Evolutionary conservation across 2,888 invertebrate genomes (phyloP).

Genomic region (Caenorhabditis zanzibari): DNA sequence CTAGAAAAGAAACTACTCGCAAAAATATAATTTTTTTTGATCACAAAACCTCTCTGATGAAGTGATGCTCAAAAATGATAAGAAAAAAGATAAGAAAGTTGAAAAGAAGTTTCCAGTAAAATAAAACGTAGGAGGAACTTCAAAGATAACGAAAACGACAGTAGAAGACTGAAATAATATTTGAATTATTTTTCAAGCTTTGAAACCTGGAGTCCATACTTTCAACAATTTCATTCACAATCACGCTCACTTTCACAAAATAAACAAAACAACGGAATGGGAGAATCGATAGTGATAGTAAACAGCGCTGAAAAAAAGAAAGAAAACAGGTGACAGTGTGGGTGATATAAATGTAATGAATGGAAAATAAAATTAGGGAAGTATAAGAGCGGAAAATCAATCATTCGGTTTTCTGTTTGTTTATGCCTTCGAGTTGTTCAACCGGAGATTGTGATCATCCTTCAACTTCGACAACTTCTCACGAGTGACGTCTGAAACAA

Average conservation of each 20-base stretch:
- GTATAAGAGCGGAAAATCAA: constrained; percentile 9
- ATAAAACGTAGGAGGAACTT: too few species aligned
- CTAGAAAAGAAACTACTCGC: too few species aligned
- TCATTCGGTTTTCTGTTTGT: background rate
- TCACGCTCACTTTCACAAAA: background rate
- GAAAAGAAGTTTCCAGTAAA: too few species aligned
- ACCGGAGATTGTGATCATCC: constrained; percentile 33
- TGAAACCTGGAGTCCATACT: too few species aligned
- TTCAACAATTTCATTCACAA: constrained; percentile 16
- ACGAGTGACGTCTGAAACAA: constrained; percentile 53
- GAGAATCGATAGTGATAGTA: background rate
- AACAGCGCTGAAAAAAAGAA: background rate
- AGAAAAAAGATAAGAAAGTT: too few species aligned
- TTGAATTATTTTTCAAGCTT: too few species aligned
- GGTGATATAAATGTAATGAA: background rate
- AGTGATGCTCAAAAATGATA: too few species aligned
- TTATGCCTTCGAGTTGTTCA: constrained; percentile 49
- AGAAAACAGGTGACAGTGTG: background rate
- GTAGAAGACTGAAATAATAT: too few species aligned
- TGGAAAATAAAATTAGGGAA: background rate
- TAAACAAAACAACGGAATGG: background rate
- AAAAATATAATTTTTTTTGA: too few species aligned
- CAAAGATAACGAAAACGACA: too few species aligned
- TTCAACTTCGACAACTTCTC: constrained; percentile 54
- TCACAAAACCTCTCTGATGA: too few species aligned